phyloP scores from a whole-genome alignment of 2,888 invertebrate species.

The Drosophila melanosoma region DNA sequence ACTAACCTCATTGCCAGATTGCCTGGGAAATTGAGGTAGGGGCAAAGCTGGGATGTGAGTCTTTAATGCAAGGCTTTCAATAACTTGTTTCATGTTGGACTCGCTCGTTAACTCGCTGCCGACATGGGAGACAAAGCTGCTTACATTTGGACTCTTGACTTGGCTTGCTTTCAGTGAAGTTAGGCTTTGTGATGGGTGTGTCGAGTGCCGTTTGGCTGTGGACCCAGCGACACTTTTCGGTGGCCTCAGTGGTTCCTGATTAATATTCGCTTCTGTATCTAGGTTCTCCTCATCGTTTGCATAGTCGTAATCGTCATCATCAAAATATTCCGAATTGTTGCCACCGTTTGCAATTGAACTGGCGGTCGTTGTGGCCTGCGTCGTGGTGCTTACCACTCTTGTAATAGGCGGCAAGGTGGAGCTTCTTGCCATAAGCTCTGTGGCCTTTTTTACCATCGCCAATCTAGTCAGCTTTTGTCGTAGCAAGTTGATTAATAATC shows the following conservation, averaged over 20 bases:
- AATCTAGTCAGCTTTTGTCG: slow-evolving; percentile 39
- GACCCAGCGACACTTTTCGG: slow-evolving; percentile 7
- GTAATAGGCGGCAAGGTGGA: slow-evolving; percentile 25
- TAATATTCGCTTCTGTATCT: slow-evolving; percentile 46
- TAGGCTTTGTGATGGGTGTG: slow-evolving; percentile 21
- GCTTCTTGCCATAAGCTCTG: slow-evolving; percentile 3
- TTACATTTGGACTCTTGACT: slow-evolving; percentile 14
- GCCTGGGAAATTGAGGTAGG: slow-evolving; percentile 27
- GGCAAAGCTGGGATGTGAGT: slow-evolving; percentile 23
- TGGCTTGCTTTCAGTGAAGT: slow-evolving; percentile 22
- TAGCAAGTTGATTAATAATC: slow-evolving; percentile 45
- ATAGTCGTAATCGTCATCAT: slow-evolving; percentile 52
- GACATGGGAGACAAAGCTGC: slow-evolving; percentile 39
- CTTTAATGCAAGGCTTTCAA: slow-evolving; percentile 28
- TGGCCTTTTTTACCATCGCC: slow-evolving; percentile 15
- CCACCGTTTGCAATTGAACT: slow-evolving; percentile 13
- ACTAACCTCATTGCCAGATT: slow-evolving; percentile 38
- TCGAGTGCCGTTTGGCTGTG: slow-evolving; percentile 48
- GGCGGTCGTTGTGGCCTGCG: slow-evolving; percentile 2
- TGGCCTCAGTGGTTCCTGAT: slow-evolving; percentile 36
- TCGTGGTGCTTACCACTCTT: slow-evolving; percentile 8
- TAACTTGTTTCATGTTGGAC: slow-evolving; percentile 31
- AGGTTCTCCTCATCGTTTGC: slow-evolving; percentile 34
- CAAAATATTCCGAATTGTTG: slow-evolving; percentile 29
- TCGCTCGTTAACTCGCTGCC: slow-evolving; percentile 59